A percentile compares a stretch with the other conserved stretches of the same genome.
These are phyloP conservation scores for Coecobrya sp. DNA, from an alignment of 2,888 invertebrate species.

Conservation along the genomic window DNA sequence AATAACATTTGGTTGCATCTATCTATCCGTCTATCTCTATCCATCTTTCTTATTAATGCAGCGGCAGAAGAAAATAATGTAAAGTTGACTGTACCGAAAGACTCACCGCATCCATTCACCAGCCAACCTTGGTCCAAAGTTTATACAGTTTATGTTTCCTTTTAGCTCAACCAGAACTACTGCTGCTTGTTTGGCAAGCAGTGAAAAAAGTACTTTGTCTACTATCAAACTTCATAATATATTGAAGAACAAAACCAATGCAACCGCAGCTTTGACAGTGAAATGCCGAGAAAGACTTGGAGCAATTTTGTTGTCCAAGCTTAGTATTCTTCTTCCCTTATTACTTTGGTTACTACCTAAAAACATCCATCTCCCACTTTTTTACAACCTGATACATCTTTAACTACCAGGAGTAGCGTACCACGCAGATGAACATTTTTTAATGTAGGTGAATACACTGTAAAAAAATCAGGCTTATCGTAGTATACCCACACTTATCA, in stretches of 20 bases:
- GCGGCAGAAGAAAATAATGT: slow-evolving; percentile 36
- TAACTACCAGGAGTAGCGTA: not conserved
- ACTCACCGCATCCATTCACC: not conserved
- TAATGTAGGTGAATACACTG: not conserved
- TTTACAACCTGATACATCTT: slow-evolving; percentile 12
- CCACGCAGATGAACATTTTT: not conserved
- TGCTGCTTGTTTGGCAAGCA: slow-evolving; percentile 1
- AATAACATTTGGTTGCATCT: slow-evolving; percentile 43
- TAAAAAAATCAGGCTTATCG: not conserved
- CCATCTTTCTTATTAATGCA: slow-evolving; percentile 50
- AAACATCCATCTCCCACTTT: slow-evolving; percentile 18
- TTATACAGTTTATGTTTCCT: slow-evolving; percentile 54
- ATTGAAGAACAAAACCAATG: slow-evolving; percentile 31
- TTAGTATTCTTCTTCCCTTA: slow-evolving; percentile 23
- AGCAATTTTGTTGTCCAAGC: slow-evolving; percentile 37
- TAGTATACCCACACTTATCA: not conserved
- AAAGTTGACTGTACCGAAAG: slow-evolving; percentile 44
- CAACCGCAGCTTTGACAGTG: slow-evolving; percentile 42
- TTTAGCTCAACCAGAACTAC: slow-evolving; percentile 10
- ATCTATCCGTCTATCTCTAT: slow-evolving; percentile 33
- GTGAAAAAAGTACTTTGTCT: not conserved
- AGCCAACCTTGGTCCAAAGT: not conserved
- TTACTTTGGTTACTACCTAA: slow-evolving; percentile 15
- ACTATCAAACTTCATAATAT: not conserved
- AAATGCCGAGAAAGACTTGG: slow-evolving; percentile 19